Conservation (phyloP, 2,888 invertebrate genomes). For the Spilosoma lubricipeda region DNA sequence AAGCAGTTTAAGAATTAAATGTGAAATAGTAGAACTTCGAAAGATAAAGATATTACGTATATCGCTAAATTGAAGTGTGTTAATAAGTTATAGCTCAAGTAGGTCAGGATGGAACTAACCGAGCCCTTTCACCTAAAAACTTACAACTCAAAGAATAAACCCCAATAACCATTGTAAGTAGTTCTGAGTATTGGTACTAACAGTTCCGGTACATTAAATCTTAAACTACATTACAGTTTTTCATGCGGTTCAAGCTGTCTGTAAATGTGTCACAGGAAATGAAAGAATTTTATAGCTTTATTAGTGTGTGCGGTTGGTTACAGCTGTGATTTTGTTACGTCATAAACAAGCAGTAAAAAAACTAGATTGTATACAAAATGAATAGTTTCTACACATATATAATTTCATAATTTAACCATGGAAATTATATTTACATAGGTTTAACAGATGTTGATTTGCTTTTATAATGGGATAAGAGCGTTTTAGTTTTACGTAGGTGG, state of each 20-base stretch:
- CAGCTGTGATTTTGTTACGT: constrained; percentile 32
- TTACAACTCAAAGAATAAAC: background rate
- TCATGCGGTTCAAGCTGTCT: constrained; percentile 16
- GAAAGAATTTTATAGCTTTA: constrained; percentile 18
- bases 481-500: background rate
- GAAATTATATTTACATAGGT: constrained; percentile 4
- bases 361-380: constrained; percentile 4
- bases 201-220: background rate
- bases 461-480: background rate
- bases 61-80: too few species aligned
- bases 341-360: constrained; percentile 14
- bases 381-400: constrained; percentile 6
- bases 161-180: background rate
- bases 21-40: too few species aligned
- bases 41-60: background rate
- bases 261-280: constrained; percentile 42
- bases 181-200: background rate
- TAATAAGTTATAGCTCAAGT: background rate
- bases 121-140: background rate
- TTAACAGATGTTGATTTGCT: constrained; percentile 2
- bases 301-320: constrained; percentile 20
- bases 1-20: too few species aligned
- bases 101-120: background rate
- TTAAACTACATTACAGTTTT: background rate
- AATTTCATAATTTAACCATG: constrained; percentile 1